Base-by-base conservation (phyloP, 2,797 vertebrate genomes). In the Peromyscus nudipes region DNA sequence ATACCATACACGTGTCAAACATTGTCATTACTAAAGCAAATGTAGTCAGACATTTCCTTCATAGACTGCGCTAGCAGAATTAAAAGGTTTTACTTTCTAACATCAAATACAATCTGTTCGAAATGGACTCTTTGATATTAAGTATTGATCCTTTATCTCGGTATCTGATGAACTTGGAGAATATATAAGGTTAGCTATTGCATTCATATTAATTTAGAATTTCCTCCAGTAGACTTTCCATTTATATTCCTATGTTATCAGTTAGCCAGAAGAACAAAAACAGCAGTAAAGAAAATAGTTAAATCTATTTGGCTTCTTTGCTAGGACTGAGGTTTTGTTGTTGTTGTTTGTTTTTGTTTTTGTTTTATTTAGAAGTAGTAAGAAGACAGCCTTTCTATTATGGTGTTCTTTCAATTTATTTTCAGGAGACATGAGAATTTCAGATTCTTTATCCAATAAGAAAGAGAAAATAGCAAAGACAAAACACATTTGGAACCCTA, bases 401-500 rank as follows among this genome's bases (percentile, higher is more conserved):
- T 43, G 23, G 14, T 34, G 9, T 10, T 52, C 57, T 90, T 93
- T 85, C 14, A 8, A 60, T 92, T 23, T 37, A 0, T 29, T 64
- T 84, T 84, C 23, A 49, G 81, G 29, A 4, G 37, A 85, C 87
- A 17, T 85, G 25, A 91, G 93, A 69, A 3, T 75, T 82, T 81
- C 73, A 94, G 10, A 7, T 89, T 92, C 46, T 81, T 29, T 27
- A 40, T 46, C 31, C 60, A 73, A 52, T 75, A 86, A 86, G 19
- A 60, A 49, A 89, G 34, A 92, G 77, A 81, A 88, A 95, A 81
- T 83, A 83, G 46, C 75, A 91, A 94, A 64, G 52, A 73, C 82
- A 82, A 92, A 82, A 2, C 37, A 84, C 49, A 27, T 43, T 27
- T 90, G 17, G 46, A 95, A 49, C 76, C 8, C 34, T 52, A 17